Base-by-base conservation (phyloP, 1,140 invertebrate species). In the Caligus rogercresseyi region DNA sequence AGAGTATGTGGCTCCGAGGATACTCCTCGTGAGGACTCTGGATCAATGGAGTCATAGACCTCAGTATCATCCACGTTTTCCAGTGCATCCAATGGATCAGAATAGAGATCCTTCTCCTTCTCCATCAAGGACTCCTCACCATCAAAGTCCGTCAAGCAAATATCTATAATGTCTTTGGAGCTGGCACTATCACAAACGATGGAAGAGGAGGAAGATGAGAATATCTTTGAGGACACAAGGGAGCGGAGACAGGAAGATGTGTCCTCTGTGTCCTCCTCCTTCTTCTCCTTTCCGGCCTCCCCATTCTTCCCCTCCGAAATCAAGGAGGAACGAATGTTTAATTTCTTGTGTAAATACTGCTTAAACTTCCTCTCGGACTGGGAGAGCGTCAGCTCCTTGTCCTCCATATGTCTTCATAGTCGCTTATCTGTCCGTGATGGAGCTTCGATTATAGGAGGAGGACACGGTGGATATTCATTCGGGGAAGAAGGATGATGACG, bases 341-440 rank as follows among this genome's bases (percentile, higher is more conserved):
- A n/a, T 31, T 15, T 15, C 31, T 43, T 18, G 18, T 19, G 18
- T 52, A n/a, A 24, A 25, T 21, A 19, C 54, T 52, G 54, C 20
- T 19, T 24, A 54, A 63, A 61, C 18, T 23, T 24, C 19, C 25
- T 61, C 20, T 59, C 25, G 25, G 18, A 21, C 52, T 52, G 60
- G 15, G 65, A 68, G 77, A 79, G 7, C 76, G 79, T 54, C 75
- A 77, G 78, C 25, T 78, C 79, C 0, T 75, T 74, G 53, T 80
- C 82, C 31, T 80, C 81, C 89, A 94, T 65, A 94, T 83, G 71
- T 94, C 90, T 74, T 95, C 89, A 71, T 95, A 95, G 74, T 95
- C 90, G 64, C 87, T 91, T 20, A 88, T 82, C 75, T 93, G 70
- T 94, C 89, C 53, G 85, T 83, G 4, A 91, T 75, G 3, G 84